Evolutionary conservation across 2,113 vertebrate species (phyloP).

Genomic region (Paradoxurus hermaphroditus): DNA sequence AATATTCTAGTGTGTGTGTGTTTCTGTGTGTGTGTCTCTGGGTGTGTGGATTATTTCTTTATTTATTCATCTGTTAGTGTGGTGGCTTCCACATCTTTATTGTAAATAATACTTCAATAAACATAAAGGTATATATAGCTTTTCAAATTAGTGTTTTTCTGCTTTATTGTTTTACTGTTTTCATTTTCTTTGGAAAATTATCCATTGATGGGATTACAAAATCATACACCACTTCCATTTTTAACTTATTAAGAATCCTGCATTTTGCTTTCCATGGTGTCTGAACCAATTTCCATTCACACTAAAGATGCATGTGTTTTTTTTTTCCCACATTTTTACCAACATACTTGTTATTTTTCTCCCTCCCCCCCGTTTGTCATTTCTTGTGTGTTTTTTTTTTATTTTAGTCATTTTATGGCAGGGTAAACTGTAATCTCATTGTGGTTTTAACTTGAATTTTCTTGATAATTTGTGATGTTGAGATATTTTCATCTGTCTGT

Average conservation of each 20-base stretch:
- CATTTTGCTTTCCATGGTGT: neutral
- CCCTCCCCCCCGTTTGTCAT: no score
- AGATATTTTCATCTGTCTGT: no score
- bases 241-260: neutral
- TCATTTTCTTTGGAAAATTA: neutral
- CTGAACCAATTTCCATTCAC: neutral
- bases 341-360: neutral
- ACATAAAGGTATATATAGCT: no score
- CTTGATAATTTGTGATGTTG: neutral
- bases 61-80: no score
- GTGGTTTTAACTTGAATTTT: neutral
- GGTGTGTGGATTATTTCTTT: no score
- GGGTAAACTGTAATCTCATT: neutral
- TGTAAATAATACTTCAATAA: no score
- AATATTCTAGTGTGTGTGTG: neutral
- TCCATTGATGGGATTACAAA: neutral
- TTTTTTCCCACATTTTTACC: neutral
- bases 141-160: no score
- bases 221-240: neutral
- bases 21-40: no score
- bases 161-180: neutral
- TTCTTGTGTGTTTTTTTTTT: neutral
- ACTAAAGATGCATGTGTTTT: neutral
- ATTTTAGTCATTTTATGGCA: neutral
- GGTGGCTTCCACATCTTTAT: no score